A percentile compares a stretch with the other conserved stretches of the same genome.
Evolutionary conservation across 2,113 vertebrate genomes (phyloP).

Genomic region (Nesogale talazaci): DNA sequence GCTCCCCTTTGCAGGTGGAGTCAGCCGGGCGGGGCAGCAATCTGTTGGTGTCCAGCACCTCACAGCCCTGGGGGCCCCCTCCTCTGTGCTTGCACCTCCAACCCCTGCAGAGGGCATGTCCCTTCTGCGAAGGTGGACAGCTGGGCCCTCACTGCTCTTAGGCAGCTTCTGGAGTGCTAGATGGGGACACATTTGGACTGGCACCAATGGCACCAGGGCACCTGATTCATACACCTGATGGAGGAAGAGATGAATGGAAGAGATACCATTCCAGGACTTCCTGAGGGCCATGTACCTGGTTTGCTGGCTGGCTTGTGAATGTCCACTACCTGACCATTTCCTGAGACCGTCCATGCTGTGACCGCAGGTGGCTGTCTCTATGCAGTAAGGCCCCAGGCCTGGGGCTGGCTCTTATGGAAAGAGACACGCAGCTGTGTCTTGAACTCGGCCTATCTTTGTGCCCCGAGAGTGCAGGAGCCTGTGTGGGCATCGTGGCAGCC

Average conservation of each 20-base stretch:
- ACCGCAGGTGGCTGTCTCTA: neutral
- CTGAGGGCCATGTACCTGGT: fast-evolving
- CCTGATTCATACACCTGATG: neutral
- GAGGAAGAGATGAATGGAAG: neutral
- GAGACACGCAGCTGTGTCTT: neutral
- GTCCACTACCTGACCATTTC: neutral
- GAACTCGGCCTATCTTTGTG: neutral
- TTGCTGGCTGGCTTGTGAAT: neutral
- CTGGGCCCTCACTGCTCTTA: neutral
- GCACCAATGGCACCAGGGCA: too few species aligned
- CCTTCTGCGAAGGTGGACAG: neutral
- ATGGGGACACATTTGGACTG: neutral
- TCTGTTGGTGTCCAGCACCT: neutral
- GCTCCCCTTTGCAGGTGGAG: neutral
- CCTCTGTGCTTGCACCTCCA: neutral
- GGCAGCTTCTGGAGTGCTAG: neutral
- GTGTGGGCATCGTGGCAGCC: neutral
- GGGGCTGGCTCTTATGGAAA: neutral
- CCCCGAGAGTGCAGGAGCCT: neutral
- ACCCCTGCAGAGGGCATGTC: neutral
- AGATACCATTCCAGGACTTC: neutral
- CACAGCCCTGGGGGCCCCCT: neutral
- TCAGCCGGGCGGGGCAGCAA: neutral
- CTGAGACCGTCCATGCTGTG: neutral
- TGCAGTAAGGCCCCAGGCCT: neutral